These are phyloP conservation scores for Amphibalanus amphitrite DNA, from an alignment of 1,140 invertebrate species.

Conservation along the genomic window DNA sequence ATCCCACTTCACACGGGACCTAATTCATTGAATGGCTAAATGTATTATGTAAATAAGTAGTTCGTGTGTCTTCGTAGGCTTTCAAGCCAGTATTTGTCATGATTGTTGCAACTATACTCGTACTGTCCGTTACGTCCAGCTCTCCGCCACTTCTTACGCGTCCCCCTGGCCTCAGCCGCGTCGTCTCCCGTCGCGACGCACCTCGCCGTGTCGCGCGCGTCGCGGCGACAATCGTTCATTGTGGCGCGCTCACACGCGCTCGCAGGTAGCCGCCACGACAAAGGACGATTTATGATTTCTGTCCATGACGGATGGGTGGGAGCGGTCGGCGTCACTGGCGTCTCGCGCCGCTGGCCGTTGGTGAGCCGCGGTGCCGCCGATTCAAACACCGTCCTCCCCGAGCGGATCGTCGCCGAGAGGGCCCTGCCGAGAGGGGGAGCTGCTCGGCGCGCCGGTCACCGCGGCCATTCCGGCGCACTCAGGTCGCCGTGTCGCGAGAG, in stretches of 20 bases:
- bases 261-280: not conserved
- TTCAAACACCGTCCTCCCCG: not conserved
- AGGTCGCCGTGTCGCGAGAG: not conserved
- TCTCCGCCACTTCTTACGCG: too few species aligned
- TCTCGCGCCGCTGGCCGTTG: not conserved
- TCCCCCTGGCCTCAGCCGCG: too few species aligned
- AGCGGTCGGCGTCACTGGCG: not conserved
- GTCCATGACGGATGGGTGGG: not conserved
- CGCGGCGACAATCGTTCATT: not conserved
- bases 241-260: not conserved
- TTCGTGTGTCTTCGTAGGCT: too few species aligned
- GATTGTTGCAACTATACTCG: too few species aligned
- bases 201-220: not conserved
- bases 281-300: conserved; percentile 2
- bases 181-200: too few species aligned
- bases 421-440: too few species aligned
- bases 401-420: not conserved
- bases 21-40: too few species aligned
- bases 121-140: too few species aligned
- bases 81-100: too few species aligned
- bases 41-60: too few species aligned
- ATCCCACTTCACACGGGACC: too few species aligned
- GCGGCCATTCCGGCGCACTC: not conserved
- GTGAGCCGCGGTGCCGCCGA: not conserved
- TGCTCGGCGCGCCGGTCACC: not conserved